Base-by-base conservation (phyloP, 2,797 vertebrate genomes). In the Thalassophryne amazonica region DNA sequence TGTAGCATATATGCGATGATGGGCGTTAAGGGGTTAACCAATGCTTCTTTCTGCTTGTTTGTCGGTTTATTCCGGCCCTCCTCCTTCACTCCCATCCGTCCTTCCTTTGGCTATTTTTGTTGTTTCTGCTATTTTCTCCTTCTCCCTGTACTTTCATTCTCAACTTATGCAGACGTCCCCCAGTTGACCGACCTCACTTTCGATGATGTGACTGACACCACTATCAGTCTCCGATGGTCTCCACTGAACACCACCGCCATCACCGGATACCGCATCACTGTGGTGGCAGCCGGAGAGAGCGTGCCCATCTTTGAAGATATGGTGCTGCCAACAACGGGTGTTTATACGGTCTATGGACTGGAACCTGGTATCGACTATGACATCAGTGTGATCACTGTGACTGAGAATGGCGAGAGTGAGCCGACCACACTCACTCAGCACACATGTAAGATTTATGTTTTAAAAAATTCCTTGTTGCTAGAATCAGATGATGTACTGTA, bases 341-440 rank as follows among this genome's bases (percentile, higher is more conserved):
- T 95, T 65, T 99, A 97, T 81, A 98, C 93, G 10, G 93, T 99
- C 5, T 89, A 91, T 51, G 97, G 97, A 57, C 84, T 99, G 91
- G 95, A 99, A 64, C 97, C 97, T 1, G 97, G 97, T 54, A 95
- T 99, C 83, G 94, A 94, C 90, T 99, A 99, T 60, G 94, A 98
- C 91, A 94, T 99, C 73, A 97, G 93, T 54, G 90, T 99, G 72
- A 93, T 90, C 89, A 98, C 97, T 4, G 88, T 99, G 77, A 93
- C 95, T 56, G 94, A 95, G 85, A 94, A 92, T 6, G 97, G 96
- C 81, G 92, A 96, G 91, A 97, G 97, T 55, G 90, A 92, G 81
- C 93, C 97, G 69, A 92, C 91, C 66, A 94, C 88, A 8, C 53
- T 97, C 88, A 97, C 93, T 55, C 96, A 99, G 45, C 95, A 97